Conservation (phyloP, 2,888 invertebrate genomes). For the Parascotia fuliginaria region DNA sequence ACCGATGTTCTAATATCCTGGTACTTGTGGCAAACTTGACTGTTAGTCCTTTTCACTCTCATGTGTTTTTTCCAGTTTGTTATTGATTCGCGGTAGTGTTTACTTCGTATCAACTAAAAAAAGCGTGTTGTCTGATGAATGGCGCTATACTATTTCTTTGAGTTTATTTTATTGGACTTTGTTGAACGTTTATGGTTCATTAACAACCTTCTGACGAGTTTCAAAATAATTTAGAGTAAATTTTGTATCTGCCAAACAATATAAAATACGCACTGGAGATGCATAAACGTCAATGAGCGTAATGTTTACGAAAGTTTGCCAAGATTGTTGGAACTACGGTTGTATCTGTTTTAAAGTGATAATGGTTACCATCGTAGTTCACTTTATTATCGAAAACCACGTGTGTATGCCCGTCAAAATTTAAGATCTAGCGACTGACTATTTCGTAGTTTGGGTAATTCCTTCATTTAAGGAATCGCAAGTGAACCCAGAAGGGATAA, state of each 20-base stretch:
- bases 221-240: neutral
- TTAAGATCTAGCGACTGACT: too few species aligned
- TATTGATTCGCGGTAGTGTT: slow-evolving; percentile 12
- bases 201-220: neutral
- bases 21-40: slow-evolving; percentile 64
- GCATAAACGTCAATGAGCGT: slow-evolving; percentile 39
- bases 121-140: slow-evolving; percentile 3
- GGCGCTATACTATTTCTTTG: slow-evolving; percentile 1
- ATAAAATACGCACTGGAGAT: slow-evolving; percentile 3
- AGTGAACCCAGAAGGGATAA: too few species aligned
- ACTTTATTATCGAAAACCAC: slow-evolving; percentile 40
- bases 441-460: neutral
- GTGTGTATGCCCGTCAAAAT: too few species aligned
- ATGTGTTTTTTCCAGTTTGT: slow-evolving; percentile 23
- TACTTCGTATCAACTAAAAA: neutral
- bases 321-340: slow-evolving; percentile 51
- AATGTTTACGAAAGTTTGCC: slow-evolving; percentile 55
- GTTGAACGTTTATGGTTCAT: slow-evolving; percentile 3
- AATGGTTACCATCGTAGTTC: slow-evolving; percentile 41
- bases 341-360: slow-evolving; percentile 40
- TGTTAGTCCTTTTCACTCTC: slow-evolving; percentile 56
- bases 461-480: too few species aligned
- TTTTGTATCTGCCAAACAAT: slow-evolving; percentile 4
- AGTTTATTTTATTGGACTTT: neutral
- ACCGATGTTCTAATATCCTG: slow-evolving; percentile 71